These are phyloP conservation scores for Campoletis sonorensis DNA, from an alignment of 1,140 invertebrate genomes.

Conservation along the genomic window DNA sequence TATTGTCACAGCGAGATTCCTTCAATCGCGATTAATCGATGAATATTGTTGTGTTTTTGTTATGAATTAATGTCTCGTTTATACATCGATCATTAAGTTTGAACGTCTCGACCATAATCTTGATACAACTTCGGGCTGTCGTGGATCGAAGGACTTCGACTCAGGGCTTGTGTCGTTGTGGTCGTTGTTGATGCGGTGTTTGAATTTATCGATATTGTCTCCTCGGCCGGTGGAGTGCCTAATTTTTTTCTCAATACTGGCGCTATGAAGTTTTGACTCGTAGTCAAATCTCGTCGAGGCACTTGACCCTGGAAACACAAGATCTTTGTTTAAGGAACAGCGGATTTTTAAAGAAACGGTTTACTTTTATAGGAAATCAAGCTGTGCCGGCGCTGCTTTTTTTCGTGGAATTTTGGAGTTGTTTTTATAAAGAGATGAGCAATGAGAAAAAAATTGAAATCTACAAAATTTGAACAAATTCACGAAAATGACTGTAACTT, in stretches of 20 bases:
- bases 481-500: too few relatives aligned
- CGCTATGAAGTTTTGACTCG: conserved; percentile 71
- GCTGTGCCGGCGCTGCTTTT: too few relatives aligned
- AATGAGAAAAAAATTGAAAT: too few relatives aligned
- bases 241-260: conserved; percentile 69
- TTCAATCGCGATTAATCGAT: not conserved
- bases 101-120: conserved; percentile 67
- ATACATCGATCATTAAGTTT: conserved; percentile 2
- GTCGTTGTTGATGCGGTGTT: conserved; percentile 61
- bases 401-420: too few relatives aligned
- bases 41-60: not conserved
- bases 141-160: conserved; percentile 63
- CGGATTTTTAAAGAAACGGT: too few relatives aligned
- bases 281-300: conserved; percentile 68
- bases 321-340: not conserved
- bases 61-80: not conserved
- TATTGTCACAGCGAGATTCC: not conserved
- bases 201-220: conserved; percentile 62
- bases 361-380: too few relatives aligned
- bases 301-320: conserved; percentile 55
- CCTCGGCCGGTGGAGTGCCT: conserved; percentile 57
- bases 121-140: conserved; percentile 74
- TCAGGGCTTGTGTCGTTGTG: conserved; percentile 60
- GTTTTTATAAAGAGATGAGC: too few relatives aligned
- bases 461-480: too few relatives aligned